A percentile compares a stretch with the other conserved stretches of the same genome.
Evolutionary conservation across 2,113 vertebrate species (phyloP).

Genomic region (Diadophis punctatus): DNA sequence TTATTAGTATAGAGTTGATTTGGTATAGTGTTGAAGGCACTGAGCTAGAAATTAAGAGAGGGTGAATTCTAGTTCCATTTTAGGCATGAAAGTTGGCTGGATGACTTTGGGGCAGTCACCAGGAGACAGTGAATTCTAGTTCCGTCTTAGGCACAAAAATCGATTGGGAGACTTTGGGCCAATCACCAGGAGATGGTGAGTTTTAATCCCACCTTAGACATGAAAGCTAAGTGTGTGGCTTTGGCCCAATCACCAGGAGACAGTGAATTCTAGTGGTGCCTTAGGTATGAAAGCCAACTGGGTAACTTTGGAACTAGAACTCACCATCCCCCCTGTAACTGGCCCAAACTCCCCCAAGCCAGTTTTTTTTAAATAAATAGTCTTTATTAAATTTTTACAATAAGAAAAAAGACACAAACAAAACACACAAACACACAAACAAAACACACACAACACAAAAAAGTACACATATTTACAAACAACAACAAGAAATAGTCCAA

Average conservation of each 20-base stretch:
- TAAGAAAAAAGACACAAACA: no score
- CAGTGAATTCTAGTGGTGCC: fast-evolving
- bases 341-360: not conserved
- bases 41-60: not conserved
- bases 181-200: not conserved
- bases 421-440: no score
- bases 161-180: not conserved
- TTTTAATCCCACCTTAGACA: not conserved
- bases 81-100: not conserved
- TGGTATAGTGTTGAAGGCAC: not conserved
- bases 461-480: no score
- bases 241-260: not conserved
- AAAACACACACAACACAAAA: no score
- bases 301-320: not conserved
- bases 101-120: not conserved
- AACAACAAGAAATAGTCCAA: no score
- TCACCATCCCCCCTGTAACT: not conserved
- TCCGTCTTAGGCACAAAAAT: not conserved
- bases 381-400: no score
- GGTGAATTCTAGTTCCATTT: not conserved
- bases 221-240: not conserved
- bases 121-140: not conserved
- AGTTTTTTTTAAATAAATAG: no score
- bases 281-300: fast-evolving
- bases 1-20: not conserved